A percentile compares a stretch with the other conserved stretches of the same genome.
phyloP scores from a whole-genome alignment of 2,797 vertebrate species.

The Sebastes nivosus region DNA sequence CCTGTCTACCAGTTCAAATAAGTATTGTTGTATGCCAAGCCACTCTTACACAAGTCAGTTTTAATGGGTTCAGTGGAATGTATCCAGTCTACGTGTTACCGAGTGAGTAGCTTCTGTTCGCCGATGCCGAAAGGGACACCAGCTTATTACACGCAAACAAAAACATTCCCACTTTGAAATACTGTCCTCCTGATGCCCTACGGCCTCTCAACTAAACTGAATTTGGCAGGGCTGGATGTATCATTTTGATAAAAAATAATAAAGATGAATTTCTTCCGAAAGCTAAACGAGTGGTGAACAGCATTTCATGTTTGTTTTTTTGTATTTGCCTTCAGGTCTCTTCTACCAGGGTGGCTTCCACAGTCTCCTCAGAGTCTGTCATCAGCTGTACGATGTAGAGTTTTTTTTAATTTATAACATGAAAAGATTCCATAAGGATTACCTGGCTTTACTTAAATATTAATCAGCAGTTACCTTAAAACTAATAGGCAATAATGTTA shows the following conservation, averaged over 20 bases:
- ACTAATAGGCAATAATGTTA: neutral
- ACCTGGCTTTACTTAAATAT: slow-evolving; percentile 11
- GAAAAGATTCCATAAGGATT: slow-evolving; percentile 29
- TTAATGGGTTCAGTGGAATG: slow-evolving; percentile 42
- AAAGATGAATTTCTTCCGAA: slow-evolving; percentile 48
- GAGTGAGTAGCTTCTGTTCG: slow-evolving; percentile 42
- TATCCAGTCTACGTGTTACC: slow-evolving; percentile 44
- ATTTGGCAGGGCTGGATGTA: slow-evolving; percentile 8
- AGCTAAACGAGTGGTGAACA: slow-evolving; percentile 36
- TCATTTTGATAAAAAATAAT: slow-evolving; percentile 30
- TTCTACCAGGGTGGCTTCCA: slow-evolving; percentile 49
- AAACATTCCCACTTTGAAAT: slow-evolving; percentile 17
- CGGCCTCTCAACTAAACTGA: neutral
- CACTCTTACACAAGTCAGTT: slow-evolving; percentile 35
- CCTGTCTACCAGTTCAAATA: slow-evolving; percentile 53
- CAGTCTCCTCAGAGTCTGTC: slow-evolving; percentile 33
- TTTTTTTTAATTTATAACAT: slow-evolving; percentile 25
- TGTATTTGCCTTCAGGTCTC: slow-evolving; percentile 28
- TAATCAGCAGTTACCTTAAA: neutral
- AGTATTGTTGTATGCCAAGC: slow-evolving; percentile 46
- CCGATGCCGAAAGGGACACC: slow-evolving; percentile 30
- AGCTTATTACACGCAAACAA: slow-evolving; percentile 27
- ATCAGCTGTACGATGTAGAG: slow-evolving; percentile 15
- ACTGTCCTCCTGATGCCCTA: neutral
- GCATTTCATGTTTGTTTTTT: neutral